Base-by-base conservation (phyloP, 1,140 invertebrate species). In the Grapholita molesta region DNA sequence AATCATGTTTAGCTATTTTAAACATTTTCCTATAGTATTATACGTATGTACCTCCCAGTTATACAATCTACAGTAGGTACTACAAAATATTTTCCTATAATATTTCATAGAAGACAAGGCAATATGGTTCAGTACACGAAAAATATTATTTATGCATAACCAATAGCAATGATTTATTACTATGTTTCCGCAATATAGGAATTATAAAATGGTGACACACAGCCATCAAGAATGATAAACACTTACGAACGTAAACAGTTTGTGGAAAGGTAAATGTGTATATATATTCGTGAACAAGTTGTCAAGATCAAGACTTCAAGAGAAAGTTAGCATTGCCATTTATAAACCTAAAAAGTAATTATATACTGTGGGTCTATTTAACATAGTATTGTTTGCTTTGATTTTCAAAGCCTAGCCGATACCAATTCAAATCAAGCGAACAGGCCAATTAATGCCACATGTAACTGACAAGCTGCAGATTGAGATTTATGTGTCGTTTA, bases 121-220 rank as follows among this genome's bases (percentile, higher is more conserved):
- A 61, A 28, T 28, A 28, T 28, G 5, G 28, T n/a, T 61, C 18
- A n/a, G n/a, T n/a, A n/a, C 25, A 30, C 21, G 55, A 61, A 28
- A 61, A 61, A 61, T 25, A 28, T 6, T 61, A 61, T 61, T 30
- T 28, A 28, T 25, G 24, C n/a, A 28, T 28, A 25, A 8, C 23
- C 24, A 18, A 61, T 5, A 15, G 11, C 12, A 30, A 15, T 61
- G 55, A 61, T 61, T 61, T 61, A 61, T 61, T 28, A 28, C n/a
- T 8, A 6, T 25, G n/a, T 61, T 61, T 61, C 55, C 55, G 55
- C 9, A 15, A 30, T 32, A 61, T 30, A 61, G 24, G 25, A 28
- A 15, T 61, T 28, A 61, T 32, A 61, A 61, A 48, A 61, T n/a
- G 0, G 25, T 15, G 55, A 61, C 55, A 61, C 55, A 61, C 55